Percentiles rank a stretch among this genome's conserved stretches.
Evolutionary conservation across 2,113 vertebrate genomes (phyloP).

Genomic region (Strix aluco): DNA sequence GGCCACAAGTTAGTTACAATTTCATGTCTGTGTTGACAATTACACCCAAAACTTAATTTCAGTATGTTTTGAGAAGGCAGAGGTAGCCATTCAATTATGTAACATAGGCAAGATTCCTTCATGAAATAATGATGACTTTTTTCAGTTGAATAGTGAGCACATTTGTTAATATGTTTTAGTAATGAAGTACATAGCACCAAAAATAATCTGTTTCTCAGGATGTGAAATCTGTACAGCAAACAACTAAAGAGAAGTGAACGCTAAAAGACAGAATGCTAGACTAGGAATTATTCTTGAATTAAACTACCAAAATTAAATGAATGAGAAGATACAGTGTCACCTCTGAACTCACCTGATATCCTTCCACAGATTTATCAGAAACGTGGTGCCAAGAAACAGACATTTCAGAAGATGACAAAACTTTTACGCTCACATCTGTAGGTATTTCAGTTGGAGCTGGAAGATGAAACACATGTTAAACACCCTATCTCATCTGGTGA

Average conservation of each 20-base stretch:
- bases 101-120: not conserved
- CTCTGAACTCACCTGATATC: slow-evolving; percentile 86
- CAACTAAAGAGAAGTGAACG: not conserved
- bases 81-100: not conserved
- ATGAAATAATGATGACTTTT: not conserved
- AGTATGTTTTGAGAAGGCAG: not conserved
- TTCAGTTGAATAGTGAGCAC: not conserved
- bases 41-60: not conserved
- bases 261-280: not conserved
- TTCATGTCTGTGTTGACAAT: not conserved
- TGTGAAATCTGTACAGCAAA: not conserved
- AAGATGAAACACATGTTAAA: slow-evolving; percentile 26
- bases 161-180: not conserved
- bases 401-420: slow-evolving; percentile 87
- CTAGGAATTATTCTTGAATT: not conserved
- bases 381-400: slow-evolving; percentile 86
- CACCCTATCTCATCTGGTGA: not conserved
- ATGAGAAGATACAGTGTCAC: not conserved
- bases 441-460: slow-evolving; percentile 88
- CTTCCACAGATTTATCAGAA: slow-evolving; percentile 80
- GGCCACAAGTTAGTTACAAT: not conserved
- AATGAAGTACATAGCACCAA: not conserved
- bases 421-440: slow-evolving; percentile 71
- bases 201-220: not conserved
- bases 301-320: not conserved